Conservation (phyloP, 2,888 invertebrate genomes). For the Norana najaformis region DNA sequence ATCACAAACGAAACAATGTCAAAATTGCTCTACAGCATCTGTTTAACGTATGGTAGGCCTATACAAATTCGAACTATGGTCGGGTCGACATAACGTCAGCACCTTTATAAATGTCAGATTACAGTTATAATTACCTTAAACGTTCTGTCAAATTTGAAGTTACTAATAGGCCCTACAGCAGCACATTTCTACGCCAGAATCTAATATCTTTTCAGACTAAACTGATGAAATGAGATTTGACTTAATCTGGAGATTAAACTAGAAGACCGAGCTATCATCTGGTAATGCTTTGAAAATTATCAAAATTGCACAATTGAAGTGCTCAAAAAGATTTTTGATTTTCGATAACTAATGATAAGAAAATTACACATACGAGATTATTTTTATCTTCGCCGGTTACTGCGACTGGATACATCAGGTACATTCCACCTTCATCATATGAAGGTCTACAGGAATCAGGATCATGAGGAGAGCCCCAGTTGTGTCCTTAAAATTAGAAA, state of each 20-base stretch:
- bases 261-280: neutral
- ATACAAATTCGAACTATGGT: neutral
- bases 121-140: too few species aligned
- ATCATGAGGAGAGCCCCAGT: constrained; percentile 6
- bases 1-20: too few species aligned
- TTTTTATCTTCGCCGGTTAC: neutral
- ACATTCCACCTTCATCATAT: neutral
- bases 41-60: neutral
- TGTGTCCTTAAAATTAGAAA: neutral
- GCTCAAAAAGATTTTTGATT: neutral
- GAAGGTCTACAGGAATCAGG: neutral
- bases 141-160: too few species aligned
- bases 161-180: too few species aligned
- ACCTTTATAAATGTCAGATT: too few species aligned
- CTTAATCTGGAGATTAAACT: neutral
- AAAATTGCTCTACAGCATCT: neutral
- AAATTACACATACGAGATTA: too few species aligned
- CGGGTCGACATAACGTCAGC: too few species aligned
- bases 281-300: neutral
- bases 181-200: neutral
- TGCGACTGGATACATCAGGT: constrained; percentile 2
- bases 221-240: too few species aligned
- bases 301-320: neutral
- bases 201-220: neutral
- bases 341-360: neutral